phyloP scores from a whole-genome alignment of 92 coral and sea anemone species.

The Palythoa grandiflora region DNA sequence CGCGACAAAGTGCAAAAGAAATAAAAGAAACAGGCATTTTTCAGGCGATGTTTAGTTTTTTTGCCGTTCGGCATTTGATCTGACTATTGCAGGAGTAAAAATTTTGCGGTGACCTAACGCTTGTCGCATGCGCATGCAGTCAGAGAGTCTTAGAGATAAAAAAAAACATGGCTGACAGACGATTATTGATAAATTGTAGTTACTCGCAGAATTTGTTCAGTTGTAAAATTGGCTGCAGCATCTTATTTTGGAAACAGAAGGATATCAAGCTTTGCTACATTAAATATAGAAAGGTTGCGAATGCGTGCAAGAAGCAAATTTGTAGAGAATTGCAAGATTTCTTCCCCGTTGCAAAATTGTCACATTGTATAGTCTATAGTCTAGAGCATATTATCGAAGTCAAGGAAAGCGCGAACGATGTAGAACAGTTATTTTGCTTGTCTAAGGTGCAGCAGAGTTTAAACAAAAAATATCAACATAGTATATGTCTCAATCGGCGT shows the following conservation, averaged over 20 bases:
- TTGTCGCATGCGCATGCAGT: background rate
- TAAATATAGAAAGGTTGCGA: background rate
- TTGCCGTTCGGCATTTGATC: background rate
- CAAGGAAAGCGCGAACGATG: background rate
- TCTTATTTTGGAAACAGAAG: conserved; percentile 2
- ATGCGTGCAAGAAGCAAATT: background rate
- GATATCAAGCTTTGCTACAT: background rate
- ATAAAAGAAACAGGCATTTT: background rate
- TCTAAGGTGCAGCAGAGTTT: background rate
- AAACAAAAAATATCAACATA: no score
- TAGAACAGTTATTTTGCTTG: background rate
- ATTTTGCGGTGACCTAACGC: background rate
- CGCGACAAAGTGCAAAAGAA: background rate
- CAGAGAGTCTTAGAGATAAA: background rate
- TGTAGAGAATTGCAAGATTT: background rate
- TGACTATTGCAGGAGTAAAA: background rate
- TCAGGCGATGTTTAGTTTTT: background rate
- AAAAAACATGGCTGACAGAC: background rate
- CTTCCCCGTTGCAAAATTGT: background rate
- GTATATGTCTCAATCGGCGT: no score
- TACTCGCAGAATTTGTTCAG: background rate
- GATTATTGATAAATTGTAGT: background rate
- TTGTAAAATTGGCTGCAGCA: background rate
- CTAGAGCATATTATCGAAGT: background rate
- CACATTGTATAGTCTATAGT: background rate